Evolutionary conservation across 2,888 invertebrate genomes (phyloP), one percentile per base, ranked within the genome.

Genomic region (Platynereis dumerilii): DNA sequence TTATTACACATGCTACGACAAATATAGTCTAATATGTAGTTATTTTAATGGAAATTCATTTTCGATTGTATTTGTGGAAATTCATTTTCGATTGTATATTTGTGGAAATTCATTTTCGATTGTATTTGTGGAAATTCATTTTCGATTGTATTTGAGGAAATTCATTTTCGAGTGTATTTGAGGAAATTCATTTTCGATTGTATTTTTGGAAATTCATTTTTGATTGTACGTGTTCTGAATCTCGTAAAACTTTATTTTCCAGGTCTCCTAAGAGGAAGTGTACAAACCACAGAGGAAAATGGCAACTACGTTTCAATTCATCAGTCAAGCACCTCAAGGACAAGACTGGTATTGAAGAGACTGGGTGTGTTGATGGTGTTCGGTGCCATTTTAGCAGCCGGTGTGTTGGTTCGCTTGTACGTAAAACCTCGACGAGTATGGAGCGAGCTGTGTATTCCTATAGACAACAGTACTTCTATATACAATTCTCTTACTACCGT

Each of bases 401-500:
- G 61, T 2, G 48, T 61, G 5, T 12, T 61, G 42, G 22, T 20
- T 15, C 34, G 61, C 2, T 54, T 61, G 34, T 61, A 7, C 20
- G 42, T 61, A 20, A 55, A 29, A 34, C 61, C 61, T 1, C 29
- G 54, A 24, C n/a, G 15, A 22, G 54, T 39, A 27, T 61, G 54
- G 54, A 22, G 24, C 7, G 12, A 17, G 5, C 44, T 61, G 15
- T 61, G 61, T 27, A 61, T 61, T 2, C 61, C 61, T 2, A 15
- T 48, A 20, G 48, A 48, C 3, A 22, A 48, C 20, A n/a, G 20
- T 48, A 22, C 48, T 22, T 5, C 48, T n/a, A 20, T 48, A 12
- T 22, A 48, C n/a, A 7, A 20, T n/a, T 20, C 20, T 22, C 7
- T 22, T 22, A n/a, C 48, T 7, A 48, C 48, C 17, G 20, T n/a